A percentile compares a stretch with the other conserved stretches of the same genome.
These are phyloP conservation scores for Meloidogyne floridensis DNA, from an alignment of 1,140 invertebrate species.

Conservation along the genomic window DNA sequence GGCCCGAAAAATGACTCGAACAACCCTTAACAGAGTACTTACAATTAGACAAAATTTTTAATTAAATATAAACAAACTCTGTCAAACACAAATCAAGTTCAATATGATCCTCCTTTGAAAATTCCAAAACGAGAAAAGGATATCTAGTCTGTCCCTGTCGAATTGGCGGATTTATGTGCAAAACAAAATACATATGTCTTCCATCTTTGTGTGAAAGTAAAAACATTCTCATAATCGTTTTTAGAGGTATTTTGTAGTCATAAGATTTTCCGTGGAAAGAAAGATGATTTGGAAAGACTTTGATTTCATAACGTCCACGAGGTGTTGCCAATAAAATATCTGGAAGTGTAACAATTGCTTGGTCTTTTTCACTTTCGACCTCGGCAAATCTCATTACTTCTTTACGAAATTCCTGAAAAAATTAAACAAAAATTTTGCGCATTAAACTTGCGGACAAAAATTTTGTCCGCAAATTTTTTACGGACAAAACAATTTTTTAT, in stretches of 20 bases:
- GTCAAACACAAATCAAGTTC: slow-evolving; percentile 87
- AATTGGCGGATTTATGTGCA: slow-evolving; percentile 95
- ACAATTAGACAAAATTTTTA: too few species aligned
- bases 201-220: slow-evolving; percentile 93
- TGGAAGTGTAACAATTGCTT: slow-evolving; percentile 92
- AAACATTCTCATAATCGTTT: slow-evolving; percentile 89
- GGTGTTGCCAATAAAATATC: slow-evolving; percentile 97
- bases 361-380: slow-evolving; percentile 93
- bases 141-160: slow-evolving; percentile 96
- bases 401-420: slow-evolving; percentile 79
- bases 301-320: slow-evolving; percentile 98
- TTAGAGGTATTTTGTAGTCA: slow-evolving; percentile 98
- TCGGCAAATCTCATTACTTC: slow-evolving; percentile 91
- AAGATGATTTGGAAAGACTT: slow-evolving; percentile 94
- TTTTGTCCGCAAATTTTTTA: not conserved
- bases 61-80: slow-evolving; percentile 73
- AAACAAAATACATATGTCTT: slow-evolving; percentile 85
- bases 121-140: slow-evolving; percentile 90
- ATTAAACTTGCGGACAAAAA: slow-evolving; percentile 1
- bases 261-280: slow-evolving; percentile 99
- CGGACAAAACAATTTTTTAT: not conserved
- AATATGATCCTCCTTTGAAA: slow-evolving; percentile 85
- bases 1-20: too few species aligned
- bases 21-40: too few species aligned
- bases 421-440: not conserved